Evolutionary conservation across 2,888 invertebrate species (phyloP).

Genomic region (Conops quadrifasciatus): DNA sequence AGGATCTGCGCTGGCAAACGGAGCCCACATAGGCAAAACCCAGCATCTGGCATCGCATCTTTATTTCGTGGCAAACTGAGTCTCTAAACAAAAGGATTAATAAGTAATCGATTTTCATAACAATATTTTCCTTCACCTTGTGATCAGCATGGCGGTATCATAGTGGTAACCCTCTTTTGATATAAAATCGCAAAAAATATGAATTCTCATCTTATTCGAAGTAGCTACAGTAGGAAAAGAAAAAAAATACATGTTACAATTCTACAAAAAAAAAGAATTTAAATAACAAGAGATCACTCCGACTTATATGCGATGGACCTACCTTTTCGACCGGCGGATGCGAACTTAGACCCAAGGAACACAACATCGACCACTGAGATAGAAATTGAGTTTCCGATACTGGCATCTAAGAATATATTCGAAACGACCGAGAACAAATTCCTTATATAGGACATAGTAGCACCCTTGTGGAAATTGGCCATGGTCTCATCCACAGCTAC

Average conservation of each 20-base stretch:
- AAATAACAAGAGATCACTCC: neutral
- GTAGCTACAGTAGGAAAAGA: constrained; percentile 57
- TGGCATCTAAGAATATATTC: no score
- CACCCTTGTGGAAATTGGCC: constrained; percentile 77
- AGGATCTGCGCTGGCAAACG: constrained; percentile 80
- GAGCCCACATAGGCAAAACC: constrained; percentile 84
- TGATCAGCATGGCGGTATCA: constrained; percentile 80
- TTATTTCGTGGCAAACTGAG: constrained; percentile 73
- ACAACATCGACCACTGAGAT: constrained; percentile 79
- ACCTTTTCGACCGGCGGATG: constrained; percentile 43
- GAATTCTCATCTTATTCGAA: constrained; percentile 73
- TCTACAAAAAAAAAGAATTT: neutral
- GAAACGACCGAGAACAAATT: constrained; percentile 86
- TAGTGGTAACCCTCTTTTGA: constrained; percentile 71
- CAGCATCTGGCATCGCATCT: constrained; percentile 72
- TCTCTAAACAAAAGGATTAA: constrained; percentile 65
- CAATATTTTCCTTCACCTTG: constrained; percentile 68
- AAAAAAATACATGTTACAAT: neutral
- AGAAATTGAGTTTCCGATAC: constrained; percentile 81
- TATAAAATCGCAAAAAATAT: constrained; percentile 78
- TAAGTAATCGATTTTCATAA: no score
- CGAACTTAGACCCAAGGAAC: constrained; percentile 66
- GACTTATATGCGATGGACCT: constrained; percentile 22
- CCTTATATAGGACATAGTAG: constrained; percentile 77
- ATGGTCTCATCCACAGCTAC: constrained; percentile 84